Percentiles rank a stretch among this genome's conserved stretches.
Evolutionary conservation across 2,113 vertebrate genomes (phyloP).

Genomic region (Ictalurus furcatus): DNA sequence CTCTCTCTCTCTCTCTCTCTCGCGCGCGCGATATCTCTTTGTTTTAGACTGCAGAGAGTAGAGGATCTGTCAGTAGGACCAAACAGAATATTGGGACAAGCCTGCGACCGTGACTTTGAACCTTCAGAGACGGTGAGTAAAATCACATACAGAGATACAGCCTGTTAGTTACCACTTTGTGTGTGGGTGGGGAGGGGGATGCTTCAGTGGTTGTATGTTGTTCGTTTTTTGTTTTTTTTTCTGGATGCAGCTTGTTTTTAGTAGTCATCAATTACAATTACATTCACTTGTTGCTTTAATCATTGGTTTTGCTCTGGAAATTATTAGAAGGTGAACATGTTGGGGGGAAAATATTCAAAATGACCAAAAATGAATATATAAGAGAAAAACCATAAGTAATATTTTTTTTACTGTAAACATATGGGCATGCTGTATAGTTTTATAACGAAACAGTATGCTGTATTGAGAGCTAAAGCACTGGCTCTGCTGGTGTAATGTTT

Average conservation of each 20-base stretch:
- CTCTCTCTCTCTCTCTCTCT: no score
- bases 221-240: neutral
- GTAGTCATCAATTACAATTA: neutral
- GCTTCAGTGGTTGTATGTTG: neutral
- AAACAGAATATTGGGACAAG: neutral
- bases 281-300: neutral
- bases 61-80: neutral
- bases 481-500: neutral
- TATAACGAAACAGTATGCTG: neutral
- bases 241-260: neutral
- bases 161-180: neutral
- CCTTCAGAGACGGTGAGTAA: constrained; percentile 16
- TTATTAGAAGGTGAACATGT: neutral
- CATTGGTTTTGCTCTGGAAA: neutral
- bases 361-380: neutral
- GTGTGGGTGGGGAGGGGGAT: neutral
- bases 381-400: neutral
- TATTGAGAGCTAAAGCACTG: neutral
- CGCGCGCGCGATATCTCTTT: neutral
- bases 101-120: neutral
- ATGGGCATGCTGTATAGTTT: neutral
- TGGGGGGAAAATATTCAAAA: no score
- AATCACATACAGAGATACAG: neutral
- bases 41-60: neutral
- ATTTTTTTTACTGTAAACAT: neutral